Conservation (phyloP, 2,797 vertebrate species). For the Remorina albescens region DNA sequence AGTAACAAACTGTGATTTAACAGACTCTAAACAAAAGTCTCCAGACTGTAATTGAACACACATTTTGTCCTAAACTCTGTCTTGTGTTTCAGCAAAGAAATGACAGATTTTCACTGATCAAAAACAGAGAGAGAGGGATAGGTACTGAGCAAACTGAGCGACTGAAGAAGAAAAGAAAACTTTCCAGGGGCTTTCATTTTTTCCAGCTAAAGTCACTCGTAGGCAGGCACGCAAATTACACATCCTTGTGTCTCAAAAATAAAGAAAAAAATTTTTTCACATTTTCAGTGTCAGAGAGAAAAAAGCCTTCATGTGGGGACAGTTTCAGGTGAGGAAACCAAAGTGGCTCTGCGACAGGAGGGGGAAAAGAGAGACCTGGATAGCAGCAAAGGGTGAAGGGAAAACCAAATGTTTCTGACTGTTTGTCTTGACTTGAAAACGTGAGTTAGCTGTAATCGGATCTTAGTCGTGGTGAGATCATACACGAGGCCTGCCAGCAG, state of each 20-base stretch:
- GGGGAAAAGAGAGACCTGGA: slow-evolving; percentile 18
- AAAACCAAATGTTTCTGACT: slow-evolving; percentile 55
- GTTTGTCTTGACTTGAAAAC: slow-evolving; percentile 72
- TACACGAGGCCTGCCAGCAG: slow-evolving; percentile 72
- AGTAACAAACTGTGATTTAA: neutral
- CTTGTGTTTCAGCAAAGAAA: slow-evolving; percentile 11
- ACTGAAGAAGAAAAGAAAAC: slow-evolving; percentile 63
- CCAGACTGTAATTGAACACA: neutral
- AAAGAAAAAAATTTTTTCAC: too few relatives aligned
- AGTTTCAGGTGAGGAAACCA: slow-evolving; percentile 14
- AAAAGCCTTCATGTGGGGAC: slow-evolving; percentile 8
- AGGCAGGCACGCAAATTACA: slow-evolving; percentile 55
- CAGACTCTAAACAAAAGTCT: neutral
- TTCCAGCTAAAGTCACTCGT: slow-evolving; percentile 76
- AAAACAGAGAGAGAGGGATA: slow-evolving; percentile 34
- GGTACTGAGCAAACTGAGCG: slow-evolving; percentile 19
- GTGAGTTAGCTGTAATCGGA: slow-evolving; percentile 82
- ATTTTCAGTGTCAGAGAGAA: slow-evolving; percentile 15
- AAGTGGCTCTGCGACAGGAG: slow-evolving; percentile 3
- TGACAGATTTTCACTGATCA: slow-evolving; percentile 23
- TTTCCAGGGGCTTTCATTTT: slow-evolving; percentile 76
- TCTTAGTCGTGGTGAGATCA: slow-evolving; percentile 80
- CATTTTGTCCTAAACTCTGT: slow-evolving; percentile 1
- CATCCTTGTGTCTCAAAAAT: slow-evolving; percentile 41
- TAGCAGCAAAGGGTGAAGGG: slow-evolving; percentile 36